Conservation (phyloP, 2,113 vertebrate species). For the Nibea albiflora region DNA sequence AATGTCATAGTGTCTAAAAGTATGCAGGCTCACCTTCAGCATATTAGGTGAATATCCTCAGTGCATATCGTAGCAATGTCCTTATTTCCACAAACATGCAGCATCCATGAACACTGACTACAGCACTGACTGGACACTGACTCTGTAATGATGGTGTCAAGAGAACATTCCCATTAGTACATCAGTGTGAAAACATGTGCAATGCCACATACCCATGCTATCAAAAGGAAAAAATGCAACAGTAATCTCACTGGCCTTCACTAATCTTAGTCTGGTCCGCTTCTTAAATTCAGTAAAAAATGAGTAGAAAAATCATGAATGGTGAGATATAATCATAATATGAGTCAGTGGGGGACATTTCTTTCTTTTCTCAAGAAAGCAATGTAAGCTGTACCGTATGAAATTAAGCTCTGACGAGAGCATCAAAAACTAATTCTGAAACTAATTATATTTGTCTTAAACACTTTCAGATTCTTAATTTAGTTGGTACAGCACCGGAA, state of each 20-base stretch:
- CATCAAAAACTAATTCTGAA: not conserved
- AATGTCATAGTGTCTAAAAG: no score
- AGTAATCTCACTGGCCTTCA: not conserved
- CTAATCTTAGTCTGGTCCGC: not conserved
- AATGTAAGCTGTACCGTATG: not conserved
- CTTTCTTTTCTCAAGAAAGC: not conserved
- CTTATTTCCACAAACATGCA: no score
- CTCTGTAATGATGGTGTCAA: not conserved
- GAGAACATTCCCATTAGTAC: not conserved
- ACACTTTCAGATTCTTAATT: not conserved
- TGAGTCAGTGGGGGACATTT: no score
- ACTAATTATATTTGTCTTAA: conserved; percentile 13
- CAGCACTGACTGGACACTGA: not conserved
- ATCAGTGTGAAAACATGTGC: not conserved
- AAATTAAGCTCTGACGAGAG: not conserved
- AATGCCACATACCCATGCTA: conserved; percentile 7
- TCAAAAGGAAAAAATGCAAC: not conserved
- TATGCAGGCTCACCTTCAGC: no score
- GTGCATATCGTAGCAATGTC: no score
- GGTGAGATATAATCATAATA: no score
- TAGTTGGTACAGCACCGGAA: conserved; percentile 1
- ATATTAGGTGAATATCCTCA: no score
- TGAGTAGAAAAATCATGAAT: not conserved
- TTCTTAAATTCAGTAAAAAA: not conserved
- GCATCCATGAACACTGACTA: no score